phyloP scores from a whole-genome alignment of 1,140 invertebrate genomes.

The Thaumetopoea pityocampa region DNA sequence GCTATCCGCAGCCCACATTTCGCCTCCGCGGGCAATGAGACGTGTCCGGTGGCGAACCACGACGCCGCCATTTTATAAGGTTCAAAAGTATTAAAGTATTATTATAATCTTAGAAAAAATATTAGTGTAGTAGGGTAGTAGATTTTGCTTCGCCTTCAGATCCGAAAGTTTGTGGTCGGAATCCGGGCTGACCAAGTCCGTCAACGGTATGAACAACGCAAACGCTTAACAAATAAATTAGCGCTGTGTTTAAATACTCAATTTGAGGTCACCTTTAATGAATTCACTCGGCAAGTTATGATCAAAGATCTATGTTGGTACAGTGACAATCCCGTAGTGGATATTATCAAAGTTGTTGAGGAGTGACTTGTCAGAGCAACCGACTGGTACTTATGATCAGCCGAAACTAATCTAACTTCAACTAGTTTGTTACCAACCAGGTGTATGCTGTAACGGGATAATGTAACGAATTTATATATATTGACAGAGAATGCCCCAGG shows the following conservation, averaged over 20 bases:
- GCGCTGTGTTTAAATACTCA: background rate
- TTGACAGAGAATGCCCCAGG: no score
- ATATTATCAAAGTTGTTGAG: slow-evolving; percentile 31
- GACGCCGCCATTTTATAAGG: no score
- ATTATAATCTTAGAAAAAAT: no score
- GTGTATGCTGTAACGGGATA: slow-evolving; percentile 9
- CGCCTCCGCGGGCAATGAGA: no score
- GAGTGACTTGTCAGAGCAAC: slow-evolving; percentile 6
- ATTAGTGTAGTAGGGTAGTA: no score
- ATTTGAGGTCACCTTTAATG: background rate
- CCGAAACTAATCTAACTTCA: slow-evolving; percentile 35
- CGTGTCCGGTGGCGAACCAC: no score
- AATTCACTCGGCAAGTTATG: slow-evolving; percentile 1
- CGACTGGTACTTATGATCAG: slow-evolving; percentile 17
- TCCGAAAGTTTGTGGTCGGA: no score
- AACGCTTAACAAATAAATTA: background rate
- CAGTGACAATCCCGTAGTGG: slow-evolving; percentile 17
- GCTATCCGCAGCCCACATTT: no score
- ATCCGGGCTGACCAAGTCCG: no score
- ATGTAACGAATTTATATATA: background rate
- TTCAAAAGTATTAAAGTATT: no score
- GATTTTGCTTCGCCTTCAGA: no score
- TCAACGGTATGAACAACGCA: no score
- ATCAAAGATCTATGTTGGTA: slow-evolving; percentile 14
- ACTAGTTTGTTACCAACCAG: slow-evolving; percentile 5